Evolutionary conservation across 1,140 invertebrate species (phyloP).

Genomic region (Drosophila suzukii): DNA sequence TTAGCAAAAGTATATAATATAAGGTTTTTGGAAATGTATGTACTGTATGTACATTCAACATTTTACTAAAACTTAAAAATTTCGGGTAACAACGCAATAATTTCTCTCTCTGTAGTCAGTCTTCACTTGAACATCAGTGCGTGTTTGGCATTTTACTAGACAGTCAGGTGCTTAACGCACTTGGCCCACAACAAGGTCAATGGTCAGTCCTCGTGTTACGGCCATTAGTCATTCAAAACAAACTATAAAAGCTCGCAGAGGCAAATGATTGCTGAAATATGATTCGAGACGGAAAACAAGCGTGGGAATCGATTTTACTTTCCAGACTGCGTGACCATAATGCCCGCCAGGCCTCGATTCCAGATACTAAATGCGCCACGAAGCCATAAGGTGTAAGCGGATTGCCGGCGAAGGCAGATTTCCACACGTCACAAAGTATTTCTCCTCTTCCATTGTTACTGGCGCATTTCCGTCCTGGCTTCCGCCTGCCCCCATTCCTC

Average conservation of each 20-base stretch:
- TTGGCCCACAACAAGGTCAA: constrained; percentile 64
- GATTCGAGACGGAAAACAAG: constrained; percentile 19
- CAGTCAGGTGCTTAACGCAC: constrained; percentile 52
- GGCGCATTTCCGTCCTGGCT: constrained; percentile 61
- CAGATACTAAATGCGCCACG: not conserved
- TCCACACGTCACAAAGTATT: not conserved
- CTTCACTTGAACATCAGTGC: constrained; percentile 47
- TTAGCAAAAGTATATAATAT: too few relatives aligned
- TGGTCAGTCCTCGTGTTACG: constrained; percentile 44
- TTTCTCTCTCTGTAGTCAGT: constrained; percentile 14
- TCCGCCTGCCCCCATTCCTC: constrained; percentile 41
- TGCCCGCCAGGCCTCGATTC: not conserved
- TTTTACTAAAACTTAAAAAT: too few relatives aligned
- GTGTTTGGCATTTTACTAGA: constrained; percentile 23
- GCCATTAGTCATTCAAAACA: constrained; percentile 65
- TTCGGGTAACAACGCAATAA: too few relatives aligned
- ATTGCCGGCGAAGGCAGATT: constrained; percentile 5
- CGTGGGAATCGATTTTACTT: constrained; percentile 51
- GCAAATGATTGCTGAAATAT: constrained; percentile 8
- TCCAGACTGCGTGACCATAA: constrained; percentile 17
- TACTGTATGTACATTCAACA: too few relatives aligned
- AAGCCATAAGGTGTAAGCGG: constrained; percentile 37
- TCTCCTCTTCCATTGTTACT: constrained; percentile 10
- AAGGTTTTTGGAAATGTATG: too few relatives aligned
- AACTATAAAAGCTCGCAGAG: constrained; percentile 25